Percentiles rank a stretch among this genome's conserved stretches.
These are phyloP conservation scores for Epicauta chinensis DNA, from an alignment of 1,140 invertebrate genomes.

Conservation along the genomic window DNA sequence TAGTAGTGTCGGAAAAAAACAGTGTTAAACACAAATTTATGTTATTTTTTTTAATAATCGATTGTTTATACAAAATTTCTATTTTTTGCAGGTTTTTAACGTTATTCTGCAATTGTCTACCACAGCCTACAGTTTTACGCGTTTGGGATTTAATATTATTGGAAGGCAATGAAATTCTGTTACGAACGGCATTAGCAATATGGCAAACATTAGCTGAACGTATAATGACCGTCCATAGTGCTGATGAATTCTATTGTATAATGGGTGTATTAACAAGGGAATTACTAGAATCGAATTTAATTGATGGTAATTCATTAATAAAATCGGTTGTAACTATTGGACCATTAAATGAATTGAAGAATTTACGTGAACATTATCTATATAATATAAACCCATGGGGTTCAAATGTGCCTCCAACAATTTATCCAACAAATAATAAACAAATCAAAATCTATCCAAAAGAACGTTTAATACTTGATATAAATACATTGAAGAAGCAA, in stretches of 20 bases:
- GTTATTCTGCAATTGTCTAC: constrained; percentile 93
- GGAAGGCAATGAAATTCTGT: constrained; percentile 89
- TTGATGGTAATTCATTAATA: constrained; percentile 78
- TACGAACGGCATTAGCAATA: constrained; percentile 87
- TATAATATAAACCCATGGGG: constrained; percentile 70
- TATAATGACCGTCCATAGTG: constrained; percentile 78
- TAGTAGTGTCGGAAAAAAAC: too few relatives aligned
- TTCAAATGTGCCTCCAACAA: constrained; percentile 52
- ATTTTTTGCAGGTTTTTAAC: constrained; percentile 67
- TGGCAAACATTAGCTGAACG: constrained; percentile 87
- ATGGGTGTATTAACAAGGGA: constrained; percentile 91
- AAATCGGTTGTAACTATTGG: constrained; percentile 82
- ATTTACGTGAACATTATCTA: constrained; percentile 82
- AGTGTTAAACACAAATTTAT: too few relatives aligned
- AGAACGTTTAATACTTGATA: constrained; percentile 78
- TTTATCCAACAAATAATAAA: constrained; percentile 17
- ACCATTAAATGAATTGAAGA: constrained; percentile 73
- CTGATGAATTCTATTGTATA: constrained; percentile 95
- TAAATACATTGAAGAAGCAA: constrained; percentile 86
- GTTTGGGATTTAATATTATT: constrained; percentile 96
- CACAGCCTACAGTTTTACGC: constrained; percentile 79
- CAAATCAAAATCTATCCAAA: constrained; percentile 35
- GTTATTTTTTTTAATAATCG: too few relatives aligned
- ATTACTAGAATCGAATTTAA: constrained; percentile 74
- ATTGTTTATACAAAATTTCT: too few relatives aligned